phyloP scores from a whole-genome alignment of 2,888 invertebrate species.

The Yponomeuta evonymella region DNA sequence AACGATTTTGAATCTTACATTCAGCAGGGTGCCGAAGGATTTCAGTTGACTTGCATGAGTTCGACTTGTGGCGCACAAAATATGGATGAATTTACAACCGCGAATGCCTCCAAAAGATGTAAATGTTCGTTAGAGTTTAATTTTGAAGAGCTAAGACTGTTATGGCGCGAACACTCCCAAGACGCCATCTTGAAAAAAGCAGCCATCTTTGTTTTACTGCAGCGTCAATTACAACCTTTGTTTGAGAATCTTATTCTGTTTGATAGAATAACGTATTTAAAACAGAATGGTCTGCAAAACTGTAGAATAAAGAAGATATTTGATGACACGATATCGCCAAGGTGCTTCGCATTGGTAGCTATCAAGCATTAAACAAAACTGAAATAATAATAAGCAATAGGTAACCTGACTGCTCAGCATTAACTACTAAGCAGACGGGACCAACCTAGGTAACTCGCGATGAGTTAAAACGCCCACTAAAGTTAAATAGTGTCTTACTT shows the following conservation, averaged over 20 bases:
- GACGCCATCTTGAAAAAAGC: constrained; percentile 40
- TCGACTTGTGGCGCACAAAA: not conserved
- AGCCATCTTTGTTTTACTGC: constrained; percentile 50
- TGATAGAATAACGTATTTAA: constrained; percentile 54
- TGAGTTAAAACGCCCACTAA: too few species aligned
- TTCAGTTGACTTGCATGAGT: constrained; percentile 32
- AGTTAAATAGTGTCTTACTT: too few species aligned
- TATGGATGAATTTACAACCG: constrained; percentile 13
- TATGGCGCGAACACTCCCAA: constrained; percentile 43
- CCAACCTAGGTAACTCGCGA: too few species aligned
- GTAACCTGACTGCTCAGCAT: too few species aligned
- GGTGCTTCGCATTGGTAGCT: constrained; percentile 78
- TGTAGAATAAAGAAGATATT: constrained; percentile 74
- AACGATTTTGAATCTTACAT: constrained; percentile 51
- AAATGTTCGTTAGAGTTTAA: constrained; percentile 29
- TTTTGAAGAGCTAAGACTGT: constrained; percentile 37
- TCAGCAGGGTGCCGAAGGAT: constrained; percentile 43
- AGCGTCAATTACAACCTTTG: constrained; percentile 51
- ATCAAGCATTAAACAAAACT: constrained; percentile 46
- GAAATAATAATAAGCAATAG: too few species aligned
- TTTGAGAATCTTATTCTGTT: constrained; percentile 58
- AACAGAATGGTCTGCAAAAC: constrained; percentile 44
- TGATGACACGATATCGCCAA: constrained; percentile 78
- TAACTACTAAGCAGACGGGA: too few species aligned
- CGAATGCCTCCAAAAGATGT: constrained; percentile 16